phyloP scores from a whole-genome alignment of 1,140 invertebrate species.

The Orchesella cincta region DNA sequence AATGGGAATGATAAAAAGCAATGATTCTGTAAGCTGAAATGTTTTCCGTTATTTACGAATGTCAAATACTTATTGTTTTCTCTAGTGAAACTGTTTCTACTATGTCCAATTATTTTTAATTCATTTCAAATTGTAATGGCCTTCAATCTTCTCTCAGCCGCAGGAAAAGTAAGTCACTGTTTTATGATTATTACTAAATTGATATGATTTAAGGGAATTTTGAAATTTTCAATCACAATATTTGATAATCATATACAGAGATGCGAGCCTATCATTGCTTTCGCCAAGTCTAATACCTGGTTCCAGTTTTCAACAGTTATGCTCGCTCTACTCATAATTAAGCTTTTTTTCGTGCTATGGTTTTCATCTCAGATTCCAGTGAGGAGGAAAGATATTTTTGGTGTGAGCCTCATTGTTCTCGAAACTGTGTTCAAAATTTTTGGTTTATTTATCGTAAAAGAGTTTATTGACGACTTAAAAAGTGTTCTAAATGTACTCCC shows the following conservation, averaged over 20 bases:
- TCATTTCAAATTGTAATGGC: slow-evolving; percentile 20
- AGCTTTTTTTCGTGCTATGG: slow-evolving; percentile 5
- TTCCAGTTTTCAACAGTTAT: slow-evolving; percentile 15
- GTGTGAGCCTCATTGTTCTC: neutral
- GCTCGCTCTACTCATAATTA: neutral
- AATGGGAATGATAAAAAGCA: neutral
- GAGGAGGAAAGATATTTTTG: neutral
- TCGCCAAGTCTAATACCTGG: neutral
- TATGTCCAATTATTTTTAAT: slow-evolving; percentile 17
- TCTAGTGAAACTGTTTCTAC: neutral
- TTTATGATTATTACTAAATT: neutral
- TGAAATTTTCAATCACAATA: neutral
- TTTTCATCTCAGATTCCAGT: neutral
- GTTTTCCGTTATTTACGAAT: neutral
- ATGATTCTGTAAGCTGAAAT: neutral
- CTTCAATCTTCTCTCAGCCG: neutral
- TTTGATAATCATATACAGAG: neutral
- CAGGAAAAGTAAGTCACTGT: neutral
- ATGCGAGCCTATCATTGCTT: neutral
- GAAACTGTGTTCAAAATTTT: slow-evolving; percentile 16
- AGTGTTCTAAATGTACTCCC: neutral
- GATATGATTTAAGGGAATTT: neutral
- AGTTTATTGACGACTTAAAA: slow-evolving; percentile 15
- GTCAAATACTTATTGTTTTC: neutral
- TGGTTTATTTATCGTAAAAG: slow-evolving; percentile 10